Evolutionary conservation across 1,140 invertebrate species (phyloP).

Genomic region (Tetragonula clypearis): DNA sequence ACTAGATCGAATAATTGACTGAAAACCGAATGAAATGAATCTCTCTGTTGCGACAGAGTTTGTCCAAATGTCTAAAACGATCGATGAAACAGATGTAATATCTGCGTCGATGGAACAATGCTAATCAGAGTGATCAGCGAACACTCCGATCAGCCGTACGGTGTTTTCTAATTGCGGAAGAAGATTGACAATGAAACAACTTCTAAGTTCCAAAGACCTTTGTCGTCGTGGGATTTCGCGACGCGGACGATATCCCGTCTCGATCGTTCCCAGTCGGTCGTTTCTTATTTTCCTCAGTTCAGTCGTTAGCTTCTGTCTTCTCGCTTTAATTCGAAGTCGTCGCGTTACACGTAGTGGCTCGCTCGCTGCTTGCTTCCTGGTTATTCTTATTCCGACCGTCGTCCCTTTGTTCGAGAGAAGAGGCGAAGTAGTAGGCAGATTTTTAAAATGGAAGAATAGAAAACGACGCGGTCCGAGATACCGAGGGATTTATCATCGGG

Average conservation of each 20-base stretch:
- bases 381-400: conserved; percentile 69
- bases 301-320: not conserved
- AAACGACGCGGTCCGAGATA: conserved; percentile 38
- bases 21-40: no score
- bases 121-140: no score
- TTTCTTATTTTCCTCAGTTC: conserved; percentile 25
- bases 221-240: no score
- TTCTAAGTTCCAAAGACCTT: no score
- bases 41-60: no score
- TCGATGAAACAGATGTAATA: no score
- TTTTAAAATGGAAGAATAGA: conserved; percentile 44
- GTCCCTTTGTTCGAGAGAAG: conserved; percentile 69
- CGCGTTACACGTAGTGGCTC: conserved; percentile 14
- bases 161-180: no score
- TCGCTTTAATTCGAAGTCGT: conserved; percentile 50
- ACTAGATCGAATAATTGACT: no score
- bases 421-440: conserved; percentile 46
- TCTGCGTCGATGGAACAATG: no score
- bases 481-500: conserved; percentile 68
- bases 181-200: no score
- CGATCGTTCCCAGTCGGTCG: not conserved
- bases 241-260: conserved; percentile 3
- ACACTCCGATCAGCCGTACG: no score
- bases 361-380: conserved; percentile 39
- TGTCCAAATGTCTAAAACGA: no score